Evolutionary conservation across 2,888 invertebrate species (phyloP).

Genomic region (Aethes cnicana): DNA sequence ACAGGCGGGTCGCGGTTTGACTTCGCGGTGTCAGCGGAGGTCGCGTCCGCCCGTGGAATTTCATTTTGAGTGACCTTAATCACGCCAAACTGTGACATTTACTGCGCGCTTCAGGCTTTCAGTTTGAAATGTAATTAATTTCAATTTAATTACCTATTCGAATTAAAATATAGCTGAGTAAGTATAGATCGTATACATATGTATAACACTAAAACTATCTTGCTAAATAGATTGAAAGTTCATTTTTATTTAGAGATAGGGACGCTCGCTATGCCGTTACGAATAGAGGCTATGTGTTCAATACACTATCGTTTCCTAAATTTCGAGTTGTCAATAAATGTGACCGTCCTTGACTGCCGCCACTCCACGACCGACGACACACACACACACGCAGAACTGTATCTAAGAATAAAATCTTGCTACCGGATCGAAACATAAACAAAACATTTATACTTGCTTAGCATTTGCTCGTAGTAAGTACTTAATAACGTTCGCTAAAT

Average conservation of each 20-base stretch:
- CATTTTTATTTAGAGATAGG: too few species aligned
- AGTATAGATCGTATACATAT: too few species aligned
- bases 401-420: not conserved
- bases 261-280: not conserved
- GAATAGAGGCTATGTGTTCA: not conserved
- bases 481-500: not conserved
- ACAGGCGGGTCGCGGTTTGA: not conserved
- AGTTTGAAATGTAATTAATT: too few species aligned
- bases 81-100: not conserved
- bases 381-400: too few species aligned
- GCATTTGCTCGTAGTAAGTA: not conserved
- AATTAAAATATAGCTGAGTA: too few species aligned
- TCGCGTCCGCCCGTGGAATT: conserved; percentile 24
- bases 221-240: too few species aligned
- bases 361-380: not conserved
- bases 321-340: not conserved
- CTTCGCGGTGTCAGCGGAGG: not conserved
- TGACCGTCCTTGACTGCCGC: not conserved
- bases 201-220: too few species aligned
- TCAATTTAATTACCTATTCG: too few species aligned
- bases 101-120: too few species aligned
- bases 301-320: not conserved
- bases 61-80: conserved; percentile 31
- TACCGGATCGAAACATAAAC: not conserved
- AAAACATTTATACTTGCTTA: not conserved